These are phyloP conservation scores for Drosophila prostipennis DNA, from an alignment of 2,888 invertebrate genomes.

Conservation along the genomic window DNA sequence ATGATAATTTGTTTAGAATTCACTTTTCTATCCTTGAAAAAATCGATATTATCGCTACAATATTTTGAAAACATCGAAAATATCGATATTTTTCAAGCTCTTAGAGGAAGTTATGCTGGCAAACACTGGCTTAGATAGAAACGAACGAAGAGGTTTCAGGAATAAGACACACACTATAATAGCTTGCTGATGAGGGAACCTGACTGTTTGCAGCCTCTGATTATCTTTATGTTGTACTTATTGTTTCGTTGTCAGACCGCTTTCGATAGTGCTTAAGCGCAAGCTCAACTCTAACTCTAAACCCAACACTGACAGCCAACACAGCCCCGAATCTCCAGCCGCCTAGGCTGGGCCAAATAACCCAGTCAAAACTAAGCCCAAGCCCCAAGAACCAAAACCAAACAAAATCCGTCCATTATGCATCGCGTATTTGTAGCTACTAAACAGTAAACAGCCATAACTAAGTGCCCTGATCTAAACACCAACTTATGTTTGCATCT, in stretches of 20 bases:
- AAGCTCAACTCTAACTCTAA: slow-evolving; percentile 48
- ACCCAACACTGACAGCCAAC: slow-evolving; percentile 40
- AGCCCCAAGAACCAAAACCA: slow-evolving; percentile 15
- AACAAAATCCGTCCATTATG: slow-evolving; percentile 39
- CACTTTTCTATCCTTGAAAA: no score
- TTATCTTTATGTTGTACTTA: slow-evolving; percentile 61
- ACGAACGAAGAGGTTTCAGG: no score
- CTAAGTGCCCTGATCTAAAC: slow-evolving; percentile 17
- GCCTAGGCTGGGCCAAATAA: slow-evolving; percentile 24
- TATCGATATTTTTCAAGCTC: no score
- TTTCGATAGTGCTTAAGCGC: slow-evolving; percentile 66
- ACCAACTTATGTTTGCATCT: slow-evolving; percentile 34
- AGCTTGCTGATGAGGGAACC: neutral
- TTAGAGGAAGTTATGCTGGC: no score
- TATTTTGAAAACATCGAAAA: no score
- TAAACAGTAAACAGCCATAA: slow-evolving; percentile 7
- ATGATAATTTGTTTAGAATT: no score
- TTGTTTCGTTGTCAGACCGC: slow-evolving; percentile 68
- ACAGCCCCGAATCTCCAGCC: slow-evolving; percentile 33
- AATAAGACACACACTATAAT: no score
- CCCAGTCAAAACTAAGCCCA: slow-evolving; percentile 7
- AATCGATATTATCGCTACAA: no score
- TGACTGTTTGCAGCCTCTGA: neutral
- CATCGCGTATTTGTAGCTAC: slow-evolving; percentile 4
- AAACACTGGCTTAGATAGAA: no score